Evolutionary conservation across 2,113 vertebrate genomes (phyloP), one percentile per base, ranked within the genome.

Genomic region (Hyperopisus bebe): DNA sequence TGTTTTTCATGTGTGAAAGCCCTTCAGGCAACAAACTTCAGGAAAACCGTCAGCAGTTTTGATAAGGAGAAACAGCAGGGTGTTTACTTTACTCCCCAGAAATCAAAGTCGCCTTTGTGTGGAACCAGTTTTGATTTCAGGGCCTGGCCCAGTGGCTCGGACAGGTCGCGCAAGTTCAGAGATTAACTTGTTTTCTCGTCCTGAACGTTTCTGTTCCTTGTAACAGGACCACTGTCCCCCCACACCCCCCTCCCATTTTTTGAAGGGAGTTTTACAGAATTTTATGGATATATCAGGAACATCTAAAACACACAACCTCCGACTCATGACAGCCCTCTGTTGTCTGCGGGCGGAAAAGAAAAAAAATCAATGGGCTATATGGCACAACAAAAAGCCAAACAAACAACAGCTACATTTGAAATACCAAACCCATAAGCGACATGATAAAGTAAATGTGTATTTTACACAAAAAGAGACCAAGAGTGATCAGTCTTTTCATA

Each of bases 61-160:
- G 89, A 90, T 90, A 90, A 90, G 83, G 70, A 85, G 84, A 58
- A 85, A 87, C 55, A 86, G 84, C 83, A 47, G 89, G 82, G 58
- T 90, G 82, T 90, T 90, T 90, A 86, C 86, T 90, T 86, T 87
- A 87, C 89, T 87, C 27, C 44, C n/a, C 55, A 35, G 46, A 86
- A 90, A 90, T 90, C 89, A 86, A 90, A 90, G 89, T 87, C 46
- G 5, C 42, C 84, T 90, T 90, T 90, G 89, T 90, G 84, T 66
- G 55, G 83, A 90, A 87, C 84, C 55, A 47, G 89, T 70, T 85
- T 74, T 51, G 55, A 87, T 87, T 90, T 62, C 84, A 86, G 53
- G 80, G 80, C 51, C 84, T 13, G 27, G 89, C 55, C 46, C 47
- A 19, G 55, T 74, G 44, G 24, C 35, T 74, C 11, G 84, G 82